Evolutionary conservation across 2,113 vertebrate genomes (phyloP).

Genomic region (Tetrax tetrax): DNA sequence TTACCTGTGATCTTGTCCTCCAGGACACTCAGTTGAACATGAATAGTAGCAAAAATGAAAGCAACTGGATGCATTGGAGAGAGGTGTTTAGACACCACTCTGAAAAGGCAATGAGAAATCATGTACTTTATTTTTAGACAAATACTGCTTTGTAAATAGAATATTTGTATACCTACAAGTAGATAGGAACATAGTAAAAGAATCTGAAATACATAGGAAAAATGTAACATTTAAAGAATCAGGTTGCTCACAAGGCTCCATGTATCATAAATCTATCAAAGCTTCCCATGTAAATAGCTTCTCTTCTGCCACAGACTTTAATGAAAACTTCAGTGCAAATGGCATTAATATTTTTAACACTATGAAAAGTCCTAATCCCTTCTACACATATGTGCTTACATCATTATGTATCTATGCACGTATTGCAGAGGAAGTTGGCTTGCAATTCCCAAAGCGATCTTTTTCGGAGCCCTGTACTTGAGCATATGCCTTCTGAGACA

Average conservation of each 20-base stretch:
- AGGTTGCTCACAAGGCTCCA: background rate
- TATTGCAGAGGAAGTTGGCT: background rate
- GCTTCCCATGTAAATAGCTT: background rate
- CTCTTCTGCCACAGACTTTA: background rate
- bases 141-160: slow-evolving; percentile 37
- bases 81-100: background rate
- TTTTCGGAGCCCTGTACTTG: background rate
- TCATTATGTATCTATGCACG: background rate
- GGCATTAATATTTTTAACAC: background rate
- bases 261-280: background rate
- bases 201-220: slow-evolving; percentile 11
- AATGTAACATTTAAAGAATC: slow-evolving; percentile 1
- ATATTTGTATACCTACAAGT: slow-evolving; percentile 7
- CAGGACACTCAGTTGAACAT: background rate
- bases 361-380: background rate
- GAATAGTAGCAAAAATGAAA: background rate
- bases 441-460: background rate
- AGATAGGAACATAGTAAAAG: background rate
- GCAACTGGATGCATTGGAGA: background rate
- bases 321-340: background rate
- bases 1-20: background rate
- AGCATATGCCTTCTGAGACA: background rate
- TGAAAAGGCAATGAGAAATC: background rate
- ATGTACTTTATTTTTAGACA: slow-evolving; percentile 26
- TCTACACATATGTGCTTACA: background rate